A percentile compares a stretch with the other conserved stretches of the same genome.
Evolutionary conservation across 2,113 vertebrate genomes (phyloP).

Genomic region (Otus sunia): DNA sequence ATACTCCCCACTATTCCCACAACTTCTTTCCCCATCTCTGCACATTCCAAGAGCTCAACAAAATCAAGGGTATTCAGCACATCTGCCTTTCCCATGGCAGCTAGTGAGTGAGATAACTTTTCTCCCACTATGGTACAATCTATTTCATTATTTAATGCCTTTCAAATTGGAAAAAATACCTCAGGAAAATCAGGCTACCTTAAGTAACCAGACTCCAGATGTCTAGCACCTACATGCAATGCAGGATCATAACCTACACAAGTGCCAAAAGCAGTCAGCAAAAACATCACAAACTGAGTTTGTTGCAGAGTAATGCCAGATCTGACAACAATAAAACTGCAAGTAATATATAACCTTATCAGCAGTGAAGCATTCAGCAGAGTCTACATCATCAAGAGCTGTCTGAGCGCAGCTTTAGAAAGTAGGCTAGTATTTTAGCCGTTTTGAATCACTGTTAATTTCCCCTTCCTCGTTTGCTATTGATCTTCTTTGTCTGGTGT

Average conservation of each 20-base stretch:
- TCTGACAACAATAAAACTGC: slow-evolving; percentile 20
- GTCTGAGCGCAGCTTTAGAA: not conserved
- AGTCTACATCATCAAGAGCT: not conserved
- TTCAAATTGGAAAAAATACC: not conserved
- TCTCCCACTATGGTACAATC: not conserved
- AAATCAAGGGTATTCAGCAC: not conserved
- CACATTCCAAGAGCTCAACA: not conserved
- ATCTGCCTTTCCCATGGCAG: not conserved
- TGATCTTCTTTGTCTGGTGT: not conserved
- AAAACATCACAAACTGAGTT: slow-evolving; percentile 1
- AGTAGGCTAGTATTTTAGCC: not conserved
- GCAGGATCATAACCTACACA: not conserved
- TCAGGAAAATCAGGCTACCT: not conserved
- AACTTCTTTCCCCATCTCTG: not conserved
- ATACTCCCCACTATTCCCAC: not conserved
- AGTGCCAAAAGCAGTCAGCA: slow-evolving; percentile 32
- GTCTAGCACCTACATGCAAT: not conserved
- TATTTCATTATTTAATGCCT: not conserved
- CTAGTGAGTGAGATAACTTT: not conserved
- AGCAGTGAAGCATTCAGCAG: not conserved
- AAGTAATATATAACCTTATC: slow-evolving; percentile 25
- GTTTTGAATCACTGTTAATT: not conserved
- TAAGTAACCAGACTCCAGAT: slow-evolving; percentile 10
- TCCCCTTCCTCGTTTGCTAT: not conserved
- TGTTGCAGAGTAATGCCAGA: slow-evolving; percentile 17